Evolutionary conservation across 2,888 invertebrate genomes (phyloP).

Genomic region (Dryobota labecula): DNA sequence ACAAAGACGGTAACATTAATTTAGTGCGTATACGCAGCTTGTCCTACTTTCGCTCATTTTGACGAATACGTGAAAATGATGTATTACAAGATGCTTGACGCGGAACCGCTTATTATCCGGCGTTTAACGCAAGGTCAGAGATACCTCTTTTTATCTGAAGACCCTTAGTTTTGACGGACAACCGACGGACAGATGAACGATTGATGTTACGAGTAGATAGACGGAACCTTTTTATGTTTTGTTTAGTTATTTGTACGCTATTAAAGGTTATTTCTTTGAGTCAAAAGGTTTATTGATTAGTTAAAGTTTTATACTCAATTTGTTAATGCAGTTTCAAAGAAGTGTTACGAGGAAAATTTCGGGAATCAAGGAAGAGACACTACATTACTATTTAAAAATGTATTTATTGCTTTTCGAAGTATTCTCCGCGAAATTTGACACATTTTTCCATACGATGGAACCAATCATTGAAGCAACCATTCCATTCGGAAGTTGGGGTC

Average conservation of each 20-base stretch:
- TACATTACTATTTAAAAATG: too few relatives aligned
- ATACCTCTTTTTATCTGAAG: constrained; percentile 55
- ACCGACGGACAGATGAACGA: constrained; percentile 59
- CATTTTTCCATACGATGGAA: too few relatives aligned
- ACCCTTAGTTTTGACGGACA: constrained; percentile 68
- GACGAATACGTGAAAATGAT: constrained; percentile 67
- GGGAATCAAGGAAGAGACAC: too few relatives aligned
- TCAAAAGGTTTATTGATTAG: constrained; percentile 27
- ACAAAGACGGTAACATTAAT: constrained; percentile 45
- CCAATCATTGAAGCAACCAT: too few relatives aligned
- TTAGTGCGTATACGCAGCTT: constrained; percentile 45
- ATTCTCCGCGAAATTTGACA: too few relatives aligned
- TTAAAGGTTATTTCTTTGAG: constrained; percentile 46
- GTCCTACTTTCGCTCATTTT: constrained; percentile 71
- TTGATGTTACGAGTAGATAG: constrained; percentile 57
- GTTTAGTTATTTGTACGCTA: constrained; percentile 51
- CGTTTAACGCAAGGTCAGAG: constrained; percentile 64
- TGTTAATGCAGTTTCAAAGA: background rate
- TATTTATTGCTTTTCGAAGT: too few relatives aligned
- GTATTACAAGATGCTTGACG: constrained; percentile 62
- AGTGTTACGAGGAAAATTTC: too few relatives aligned
- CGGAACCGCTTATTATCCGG: constrained; percentile 64
- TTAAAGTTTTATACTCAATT: background rate
- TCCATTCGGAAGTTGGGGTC: too few relatives aligned
- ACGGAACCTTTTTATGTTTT: constrained; percentile 53